Base-by-base conservation (phyloP, 2,888 invertebrate genomes). In the Electrophaes corylata region DNA sequence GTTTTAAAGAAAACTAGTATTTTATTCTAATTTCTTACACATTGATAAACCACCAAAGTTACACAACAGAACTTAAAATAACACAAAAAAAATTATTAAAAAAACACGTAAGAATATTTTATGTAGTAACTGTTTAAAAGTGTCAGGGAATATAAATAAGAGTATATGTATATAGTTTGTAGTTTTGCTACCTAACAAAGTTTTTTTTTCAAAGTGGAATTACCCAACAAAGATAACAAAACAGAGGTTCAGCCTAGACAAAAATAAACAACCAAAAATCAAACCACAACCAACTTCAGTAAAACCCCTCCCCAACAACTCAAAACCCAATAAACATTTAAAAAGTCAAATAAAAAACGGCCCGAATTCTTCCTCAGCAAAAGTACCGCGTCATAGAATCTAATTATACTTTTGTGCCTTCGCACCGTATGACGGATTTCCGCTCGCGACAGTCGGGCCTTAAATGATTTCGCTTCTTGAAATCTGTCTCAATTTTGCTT, bases 401-500 rank as follows among this genome's bases (percentile, higher is more conserved):
- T 73, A 76, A 78, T 78, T 76, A 76, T 71, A 70, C 72, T 71
- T 71, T 66, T 74, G 71, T 71, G 69, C 57, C 52, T 52, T 11
- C 62, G 56, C 43, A 60, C 76, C 76, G 74, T 81, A 78, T 80
- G 82, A 77, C 76, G 81, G 78, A 81, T 80, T 78, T 83, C 82
- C 82, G 76, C 65, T 69, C 64, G 23, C 43, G 43, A 26, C 78
- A 65, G 61, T 39, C 72, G 69, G 51, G 70, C 71, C 75, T 78
- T 79, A 82, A 81, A 79, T 79, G 78, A 79, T 82, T 83, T 81
- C 72, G 71, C 75, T 75, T 76, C 81, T 80, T 78, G 75, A 81
- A 81, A 82, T 82, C 78, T 81, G 79, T 81, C 82, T 82, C 81
- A 79, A 79, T 83, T 84, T 76, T 75, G 71, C 72, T 64, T 65